Base-by-base conservation (phyloP, 2,113 vertebrate genomes). In the Vicugna pacos region DNA sequence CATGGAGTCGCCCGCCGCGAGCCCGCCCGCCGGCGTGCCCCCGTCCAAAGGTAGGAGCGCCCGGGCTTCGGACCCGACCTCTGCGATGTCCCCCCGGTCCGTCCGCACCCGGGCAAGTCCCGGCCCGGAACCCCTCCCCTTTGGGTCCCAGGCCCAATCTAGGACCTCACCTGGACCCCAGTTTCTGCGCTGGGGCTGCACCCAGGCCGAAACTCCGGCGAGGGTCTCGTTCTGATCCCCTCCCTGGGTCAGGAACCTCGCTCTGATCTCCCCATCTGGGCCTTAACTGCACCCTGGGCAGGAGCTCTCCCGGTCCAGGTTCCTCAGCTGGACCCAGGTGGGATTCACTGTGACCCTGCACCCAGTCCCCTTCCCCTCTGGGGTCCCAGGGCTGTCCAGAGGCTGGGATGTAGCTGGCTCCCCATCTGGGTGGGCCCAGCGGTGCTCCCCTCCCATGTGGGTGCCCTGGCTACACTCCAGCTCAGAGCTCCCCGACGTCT, bases 41-140 rank as follows among this genome's bases (percentile, higher is more conserved):
- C 81, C 62, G 67, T n/a, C 97, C 88, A 98, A 98, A 97, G 97
- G 97, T 98, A 98, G 93, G 97, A 22, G 42, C 24, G 42, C 77
- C 42, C 3, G 10, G 58, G 14, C 72, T 8, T 79, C 56, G 58
- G 38, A 19, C 22, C 64, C 14, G n/a, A 69, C 26, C 35, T 52
- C 35, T 15, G 52, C 52, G 54, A 17, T 62, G n/a, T 48, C 64
- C n/a, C 19, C 19, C 3, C 17, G n/a, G 8, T 26, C 12, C 50
- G 50, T 11, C 86, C 14, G 42, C 75, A 77, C 12, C 35, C 22
- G 12, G 64, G 35, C 65, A 62, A 56, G 65, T 38, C 20, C 20
- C 6, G 11, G 84, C 46, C 17, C 22, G 8, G 56, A 62, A 75
- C 30, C 67, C 9, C 35, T 64, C 35, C 62, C 42, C 42, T 0